These are phyloP conservation scores for Centropristis striata DNA, from an alignment of 2,113 vertebrate genomes.

Conservation along the genomic window DNA sequence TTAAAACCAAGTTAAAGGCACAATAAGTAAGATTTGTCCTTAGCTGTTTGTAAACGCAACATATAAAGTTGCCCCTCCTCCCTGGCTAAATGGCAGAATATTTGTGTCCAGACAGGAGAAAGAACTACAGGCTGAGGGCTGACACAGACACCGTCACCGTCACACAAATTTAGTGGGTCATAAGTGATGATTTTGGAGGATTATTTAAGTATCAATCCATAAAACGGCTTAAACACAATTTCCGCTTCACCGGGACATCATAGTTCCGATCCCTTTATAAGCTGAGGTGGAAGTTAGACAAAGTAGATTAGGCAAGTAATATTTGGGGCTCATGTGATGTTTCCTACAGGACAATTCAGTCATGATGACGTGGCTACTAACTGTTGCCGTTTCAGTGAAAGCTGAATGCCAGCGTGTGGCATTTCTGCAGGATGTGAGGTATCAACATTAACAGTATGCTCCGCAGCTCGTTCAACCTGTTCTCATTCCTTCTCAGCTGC, in stretches of 20 bases:
- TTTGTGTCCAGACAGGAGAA: no score
- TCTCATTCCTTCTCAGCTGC: conserved; percentile 1
- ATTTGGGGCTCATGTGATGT: not conserved
- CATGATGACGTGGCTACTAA: not conserved
- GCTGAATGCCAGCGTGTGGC: conserved; percentile 24
- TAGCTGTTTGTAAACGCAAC: no score
- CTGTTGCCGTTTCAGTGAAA: conserved; percentile 14
- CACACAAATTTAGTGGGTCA: no score
- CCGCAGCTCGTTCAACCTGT: conserved; percentile 24
- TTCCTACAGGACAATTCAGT: not conserved
- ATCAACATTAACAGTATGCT: not conserved
- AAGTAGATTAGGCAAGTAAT: not conserved
- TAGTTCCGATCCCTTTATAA: not conserved
- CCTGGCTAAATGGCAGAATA: no score
- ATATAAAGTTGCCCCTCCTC: no score
- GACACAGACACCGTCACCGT: no score
- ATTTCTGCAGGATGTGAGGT: conserved; percentile 33
- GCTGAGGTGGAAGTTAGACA: not conserved
- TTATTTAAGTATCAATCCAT: not conserved
- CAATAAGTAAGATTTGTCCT: no score
- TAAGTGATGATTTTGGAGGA: no score
- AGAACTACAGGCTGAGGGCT: no score
- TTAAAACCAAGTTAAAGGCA: not conserved
- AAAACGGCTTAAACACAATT: not conserved
- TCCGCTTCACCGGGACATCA: not conserved